Percentiles rank a stretch among this genome's conserved stretches.
These are phyloP conservation scores for Drymonia ruficornis DNA, from an alignment of 2,888 invertebrate genomes.

Conservation along the genomic window DNA sequence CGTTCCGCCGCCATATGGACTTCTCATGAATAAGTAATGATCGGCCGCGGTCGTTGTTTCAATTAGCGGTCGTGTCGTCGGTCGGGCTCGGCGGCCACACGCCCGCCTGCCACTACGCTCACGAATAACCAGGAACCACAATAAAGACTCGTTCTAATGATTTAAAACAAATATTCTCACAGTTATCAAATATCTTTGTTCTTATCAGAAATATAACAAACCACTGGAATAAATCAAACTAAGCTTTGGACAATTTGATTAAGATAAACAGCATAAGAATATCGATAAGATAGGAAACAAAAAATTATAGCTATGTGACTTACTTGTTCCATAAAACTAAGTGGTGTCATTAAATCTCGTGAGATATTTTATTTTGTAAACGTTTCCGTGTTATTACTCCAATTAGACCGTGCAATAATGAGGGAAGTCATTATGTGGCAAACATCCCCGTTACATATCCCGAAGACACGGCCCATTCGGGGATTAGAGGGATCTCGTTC, in stretches of 20 bases:
- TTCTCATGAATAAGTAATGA: slow-evolving; percentile 84
- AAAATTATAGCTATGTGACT: no score
- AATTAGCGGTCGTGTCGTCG: slow-evolving; percentile 82
- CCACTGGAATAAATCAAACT: no score
- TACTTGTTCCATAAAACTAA: no score
- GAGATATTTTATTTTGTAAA: slow-evolving; percentile 10
- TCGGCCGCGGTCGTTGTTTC: slow-evolving; percentile 81
- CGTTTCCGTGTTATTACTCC: slow-evolving; percentile 35
- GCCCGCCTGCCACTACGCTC: slow-evolving; percentile 37
- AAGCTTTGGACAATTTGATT: no score
- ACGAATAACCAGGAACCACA: slow-evolving; percentile 34
- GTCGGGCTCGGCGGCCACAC: slow-evolving; percentile 65
- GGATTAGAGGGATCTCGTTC: slow-evolving; percentile 75
- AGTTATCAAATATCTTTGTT: no score
- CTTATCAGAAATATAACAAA: no score
- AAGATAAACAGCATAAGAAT: no score
- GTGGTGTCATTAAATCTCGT: not conserved
- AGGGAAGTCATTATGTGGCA: slow-evolving; percentile 75
- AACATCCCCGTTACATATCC: slow-evolving; percentile 67
- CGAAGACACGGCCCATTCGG: slow-evolving; percentile 63
- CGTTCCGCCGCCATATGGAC: slow-evolving; percentile 80
- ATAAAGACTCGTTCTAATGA: slow-evolving; percentile 11
- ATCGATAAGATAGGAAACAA: no score
- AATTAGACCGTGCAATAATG: slow-evolving; percentile 33
- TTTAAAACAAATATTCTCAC: not conserved